phyloP scores from a whole-genome alignment of 2,888 invertebrate species.

The Cosmorhoe ocellata region DNA sequence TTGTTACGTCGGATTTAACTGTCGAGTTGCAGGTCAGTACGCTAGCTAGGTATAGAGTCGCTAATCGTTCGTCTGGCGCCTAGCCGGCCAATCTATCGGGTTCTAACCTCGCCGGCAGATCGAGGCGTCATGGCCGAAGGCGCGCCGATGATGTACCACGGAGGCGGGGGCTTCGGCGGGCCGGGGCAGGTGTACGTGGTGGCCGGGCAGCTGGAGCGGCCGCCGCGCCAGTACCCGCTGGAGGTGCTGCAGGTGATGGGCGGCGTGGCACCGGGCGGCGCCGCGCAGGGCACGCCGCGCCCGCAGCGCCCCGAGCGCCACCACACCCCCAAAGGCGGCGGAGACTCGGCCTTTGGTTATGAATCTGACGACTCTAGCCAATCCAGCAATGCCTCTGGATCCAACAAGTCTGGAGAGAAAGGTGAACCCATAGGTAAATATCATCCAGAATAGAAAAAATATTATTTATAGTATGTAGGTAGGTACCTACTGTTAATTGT shows the following conservation, averaged over 20 bases:
- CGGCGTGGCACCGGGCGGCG: conserved; percentile 37
- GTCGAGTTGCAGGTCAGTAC: conserved; percentile 63
- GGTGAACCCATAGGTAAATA: conserved; percentile 46
- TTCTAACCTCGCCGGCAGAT: conserved; percentile 46
- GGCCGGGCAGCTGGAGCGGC: conserved; percentile 55
- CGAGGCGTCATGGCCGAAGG: conserved; percentile 67
- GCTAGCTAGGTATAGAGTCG: conserved; percentile 30
- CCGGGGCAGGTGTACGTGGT: conserved; percentile 61
- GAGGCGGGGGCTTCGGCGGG: conserved; percentile 58
- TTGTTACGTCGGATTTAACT: conserved; percentile 52
- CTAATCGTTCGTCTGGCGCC: conserved; percentile 29
- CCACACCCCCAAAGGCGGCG: conserved; percentile 48
- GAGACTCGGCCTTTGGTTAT: conserved; percentile 65
- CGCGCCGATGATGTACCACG: conserved; percentile 68
- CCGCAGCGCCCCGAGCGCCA: conserved; percentile 61
- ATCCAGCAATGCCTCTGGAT: conserved; percentile 77
- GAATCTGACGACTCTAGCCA: conserved; percentile 77
- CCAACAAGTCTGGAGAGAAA: conserved; percentile 72
- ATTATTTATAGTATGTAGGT: background rate
- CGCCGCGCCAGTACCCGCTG: conserved; percentile 59
- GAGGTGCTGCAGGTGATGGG: conserved; percentile 59
- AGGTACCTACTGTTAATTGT: no score
- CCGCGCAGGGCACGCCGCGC: conserved; percentile 48
- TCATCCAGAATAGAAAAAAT: background rate
- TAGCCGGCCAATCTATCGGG: conserved; percentile 39